Percentiles rank a stretch among this genome's conserved stretches.
These are phyloP conservation scores for Tenthredo distinguenda DNA, from an alignment of 2,888 invertebrate genomes.

Conservation along the genomic window DNA sequence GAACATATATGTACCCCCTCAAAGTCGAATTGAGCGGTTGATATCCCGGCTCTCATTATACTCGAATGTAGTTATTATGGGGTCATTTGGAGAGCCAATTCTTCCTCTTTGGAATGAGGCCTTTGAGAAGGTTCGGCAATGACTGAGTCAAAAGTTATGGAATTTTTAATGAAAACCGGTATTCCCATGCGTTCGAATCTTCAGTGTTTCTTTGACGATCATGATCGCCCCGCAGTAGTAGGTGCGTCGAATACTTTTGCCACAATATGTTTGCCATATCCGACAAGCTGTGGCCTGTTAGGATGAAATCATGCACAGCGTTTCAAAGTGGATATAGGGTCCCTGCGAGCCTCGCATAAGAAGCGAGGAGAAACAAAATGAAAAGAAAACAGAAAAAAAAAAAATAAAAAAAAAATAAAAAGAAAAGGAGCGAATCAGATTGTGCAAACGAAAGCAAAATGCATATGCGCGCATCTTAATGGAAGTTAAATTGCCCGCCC, in stretches of 20 bases:
- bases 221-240: background rate
- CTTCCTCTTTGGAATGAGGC: background rate
- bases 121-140: background rate
- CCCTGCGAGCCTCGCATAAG: background rate
- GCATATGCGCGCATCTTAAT: conserved; percentile 33
- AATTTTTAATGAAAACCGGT: conserved; percentile 5
- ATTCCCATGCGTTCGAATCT: background rate
- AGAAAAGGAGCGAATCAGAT: conserved; percentile 25
- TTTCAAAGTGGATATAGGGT: conserved; percentile 11
- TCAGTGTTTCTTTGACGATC: background rate
- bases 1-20: too few relatives aligned
- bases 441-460: conserved; percentile 40
- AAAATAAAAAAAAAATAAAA: background rate
- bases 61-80: background rate
- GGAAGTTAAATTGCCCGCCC: conserved; percentile 45
- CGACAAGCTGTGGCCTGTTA: background rate
- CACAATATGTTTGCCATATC: conserved; percentile 3
- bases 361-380: background rate
- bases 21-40: background rate
- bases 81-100: background rate
- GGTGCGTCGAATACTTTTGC: background rate
- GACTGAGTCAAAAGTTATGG: background rate
- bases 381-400: background rate
- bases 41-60: background rate
- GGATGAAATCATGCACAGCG: conserved; percentile 4